Evolutionary conservation across 2,888 invertebrate genomes (phyloP), one percentile per base, ranked within the genome.

Genomic region (Cerastis leucographa): DNA sequence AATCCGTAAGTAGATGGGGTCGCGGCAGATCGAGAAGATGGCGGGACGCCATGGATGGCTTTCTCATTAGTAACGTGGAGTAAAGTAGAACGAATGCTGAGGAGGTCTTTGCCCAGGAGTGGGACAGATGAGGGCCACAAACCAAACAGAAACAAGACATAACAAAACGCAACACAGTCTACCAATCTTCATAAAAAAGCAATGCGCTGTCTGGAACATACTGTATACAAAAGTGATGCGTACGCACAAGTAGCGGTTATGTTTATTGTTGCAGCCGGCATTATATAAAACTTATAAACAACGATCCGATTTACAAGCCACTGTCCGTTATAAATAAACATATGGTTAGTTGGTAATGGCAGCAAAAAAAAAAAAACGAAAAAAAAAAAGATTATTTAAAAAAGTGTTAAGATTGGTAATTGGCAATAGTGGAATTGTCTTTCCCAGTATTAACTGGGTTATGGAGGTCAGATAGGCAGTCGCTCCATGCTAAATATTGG

Each of bases 241-340:
- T 74, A 74, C 81, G 85, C 87, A 85, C 90, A 89, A 91, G 91
- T 92, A 92, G 90, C 91, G 88, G 84, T 85, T 81, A 89, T 94
- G 92, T 94, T 94, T 94, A 93, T 94, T 94, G 86, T 92, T 90
- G 62, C 92, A 93, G 92, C 90, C 93, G 91, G 91, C 90, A 90
- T 92, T 91, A 93, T 94, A 93, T 94, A 92, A 94, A 94, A 94
- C 90, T 93, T 93, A 93, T 96, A 96, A 96, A 96, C 95, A 95
- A 94, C 93, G 92, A 90, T 89, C 92, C 91, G 94, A 94, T 95
- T 94, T 94, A 95, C 93, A 93, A 88, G 93, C 94, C 92, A 93
- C 95, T 94, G 95, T 93, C 88, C 89, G 90, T 89, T 92, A 92
- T 93, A 94, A 94, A 95, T 93, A 95, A 93, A 93, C 93, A 93